phyloP scores from a whole-genome alignment of 2,888 invertebrate species.

The Chymomyza caudatula region DNA sequence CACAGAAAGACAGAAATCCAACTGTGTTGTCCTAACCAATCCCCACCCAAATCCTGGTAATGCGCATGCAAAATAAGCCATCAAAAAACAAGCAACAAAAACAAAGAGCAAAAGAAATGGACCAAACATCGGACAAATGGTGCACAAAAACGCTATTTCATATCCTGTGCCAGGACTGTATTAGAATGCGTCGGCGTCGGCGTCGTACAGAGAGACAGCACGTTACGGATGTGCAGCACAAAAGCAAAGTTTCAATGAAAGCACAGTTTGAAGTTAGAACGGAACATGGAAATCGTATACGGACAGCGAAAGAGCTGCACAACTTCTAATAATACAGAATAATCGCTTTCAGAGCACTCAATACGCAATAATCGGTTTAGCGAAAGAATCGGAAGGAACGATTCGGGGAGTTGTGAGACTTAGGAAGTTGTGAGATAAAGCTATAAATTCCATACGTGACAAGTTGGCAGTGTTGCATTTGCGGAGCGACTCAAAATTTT shows the following conservation, averaged over 20 bases:
- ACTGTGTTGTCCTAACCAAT: conserved; percentile 2
- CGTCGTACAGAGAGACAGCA: background rate
- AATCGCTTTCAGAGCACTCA: background rate
- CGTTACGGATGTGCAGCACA: background rate
- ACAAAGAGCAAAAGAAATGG: conserved; percentile 42
- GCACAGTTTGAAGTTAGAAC: background rate
- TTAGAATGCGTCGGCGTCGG: background rate
- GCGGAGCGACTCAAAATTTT: too few relatives aligned
- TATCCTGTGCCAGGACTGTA: conserved; percentile 46
- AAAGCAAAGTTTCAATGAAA: background rate
- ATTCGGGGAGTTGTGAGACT: too few relatives aligned
- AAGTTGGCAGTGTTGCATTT: too few relatives aligned
- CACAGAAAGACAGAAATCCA: conserved; percentile 20
- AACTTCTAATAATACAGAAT: background rate
- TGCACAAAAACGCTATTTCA: conserved; percentile 58
- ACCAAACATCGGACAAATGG: conserved; percentile 70
- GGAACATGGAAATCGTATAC: background rate
- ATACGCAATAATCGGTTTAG: background rate
- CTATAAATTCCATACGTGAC: too few relatives aligned
- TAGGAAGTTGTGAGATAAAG: too few relatives aligned
- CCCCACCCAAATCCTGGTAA: background rate
- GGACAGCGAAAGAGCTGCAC: background rate
- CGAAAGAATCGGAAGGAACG: background rate
- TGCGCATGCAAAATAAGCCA: conserved; percentile 2
- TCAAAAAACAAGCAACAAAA: background rate